phyloP scores from a whole-genome alignment of 1,140 invertebrate species.

The Drosophila mauritiana region DNA sequence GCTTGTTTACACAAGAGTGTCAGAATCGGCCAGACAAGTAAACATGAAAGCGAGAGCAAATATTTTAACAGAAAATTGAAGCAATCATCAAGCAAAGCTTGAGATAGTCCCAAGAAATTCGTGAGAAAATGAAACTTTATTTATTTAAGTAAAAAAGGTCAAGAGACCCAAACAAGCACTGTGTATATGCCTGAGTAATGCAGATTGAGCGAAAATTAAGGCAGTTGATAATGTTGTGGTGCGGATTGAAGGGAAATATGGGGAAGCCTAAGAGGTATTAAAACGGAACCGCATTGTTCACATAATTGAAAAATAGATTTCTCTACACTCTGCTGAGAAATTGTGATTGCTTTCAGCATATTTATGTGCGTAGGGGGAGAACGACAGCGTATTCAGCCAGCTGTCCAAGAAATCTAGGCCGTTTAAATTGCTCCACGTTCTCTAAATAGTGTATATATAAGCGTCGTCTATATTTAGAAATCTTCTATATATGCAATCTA shows the following conservation, averaged over 20 bases:
- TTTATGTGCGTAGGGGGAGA: slow-evolving; percentile 21
- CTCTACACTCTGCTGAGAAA: slow-evolving; percentile 29
- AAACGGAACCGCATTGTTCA: slow-evolving; percentile 9
- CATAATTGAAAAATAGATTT: slow-evolving; percentile 53
- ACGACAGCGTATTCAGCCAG: slow-evolving; percentile 25
- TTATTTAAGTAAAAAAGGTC: slow-evolving; percentile 39
- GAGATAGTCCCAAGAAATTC: slow-evolving; percentile 20
- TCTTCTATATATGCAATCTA: slow-evolving; percentile 18
- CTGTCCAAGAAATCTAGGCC: slow-evolving; percentile 70
- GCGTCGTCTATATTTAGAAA: slow-evolving; percentile 60
- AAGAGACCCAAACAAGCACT: slow-evolving; percentile 20
- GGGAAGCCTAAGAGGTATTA: slow-evolving; percentile 10
- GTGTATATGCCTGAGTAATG: background rate
- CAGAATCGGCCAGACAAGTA: slow-evolving; percentile 15
- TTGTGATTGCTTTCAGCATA: slow-evolving; percentile 37
- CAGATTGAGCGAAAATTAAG: slow-evolving; percentile 28
- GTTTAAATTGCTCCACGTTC: slow-evolving; percentile 55
- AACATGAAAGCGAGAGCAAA: slow-evolving; percentile 27
- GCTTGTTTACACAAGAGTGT: slow-evolving; percentile 34
- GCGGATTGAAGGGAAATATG: background rate
- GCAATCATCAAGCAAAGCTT: slow-evolving; percentile 8
- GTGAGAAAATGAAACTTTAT: slow-evolving; percentile 31
- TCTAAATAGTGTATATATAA: slow-evolving; percentile 3
- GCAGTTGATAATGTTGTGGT: slow-evolving; percentile 22
- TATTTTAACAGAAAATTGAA: slow-evolving; percentile 36